These are phyloP conservation scores for Sebastes hopkinsi DNA, from an alignment of 2,797 vertebrate species.

Conservation along the genomic window DNA sequence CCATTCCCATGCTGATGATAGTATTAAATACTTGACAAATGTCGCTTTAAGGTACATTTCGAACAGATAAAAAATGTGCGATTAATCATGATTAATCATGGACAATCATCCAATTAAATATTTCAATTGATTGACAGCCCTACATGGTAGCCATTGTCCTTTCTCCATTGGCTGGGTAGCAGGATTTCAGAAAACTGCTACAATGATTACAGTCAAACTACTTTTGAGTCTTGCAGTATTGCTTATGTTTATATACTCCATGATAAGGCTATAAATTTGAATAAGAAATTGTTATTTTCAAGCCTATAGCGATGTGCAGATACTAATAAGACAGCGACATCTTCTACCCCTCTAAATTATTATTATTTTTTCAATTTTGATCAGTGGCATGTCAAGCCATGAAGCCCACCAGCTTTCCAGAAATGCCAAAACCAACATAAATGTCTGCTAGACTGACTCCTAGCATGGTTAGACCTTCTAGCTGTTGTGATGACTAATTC, in stretches of 20 bases:
- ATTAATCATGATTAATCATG: too few relatives aligned
- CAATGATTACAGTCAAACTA: neutral
- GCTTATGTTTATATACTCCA: neutral
- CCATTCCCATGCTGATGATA: too few relatives aligned
- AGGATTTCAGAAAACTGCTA: neutral
- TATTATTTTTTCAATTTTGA: neutral
- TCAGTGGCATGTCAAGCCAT: neutral
- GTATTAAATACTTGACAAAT: too few relatives aligned
- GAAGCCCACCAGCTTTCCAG: slow-evolving; percentile 7
- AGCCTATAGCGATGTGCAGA: neutral
- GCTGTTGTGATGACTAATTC: slow-evolving; percentile 28
- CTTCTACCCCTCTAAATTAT: neutral
- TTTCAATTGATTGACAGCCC: neutral
- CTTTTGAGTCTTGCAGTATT: neutral
- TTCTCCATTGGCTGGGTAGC: neutral
- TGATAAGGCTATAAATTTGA: neutral
- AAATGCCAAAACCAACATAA: slow-evolving; percentile 15
- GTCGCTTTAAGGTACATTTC: too few relatives aligned
- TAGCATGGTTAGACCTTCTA: slow-evolving; percentile 1
- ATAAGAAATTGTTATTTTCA: neutral
- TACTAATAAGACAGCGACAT: neutral
- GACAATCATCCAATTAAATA: too few relatives aligned
- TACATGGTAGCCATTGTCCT: neutral
- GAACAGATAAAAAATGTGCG: too few relatives aligned
- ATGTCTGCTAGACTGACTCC: neutral